A percentile compares a stretch with the other conserved stretches of the same genome.
Evolutionary conservation across 2,797 vertebrate species (phyloP).

Genomic region (Aulostomus chinensis): DNA sequence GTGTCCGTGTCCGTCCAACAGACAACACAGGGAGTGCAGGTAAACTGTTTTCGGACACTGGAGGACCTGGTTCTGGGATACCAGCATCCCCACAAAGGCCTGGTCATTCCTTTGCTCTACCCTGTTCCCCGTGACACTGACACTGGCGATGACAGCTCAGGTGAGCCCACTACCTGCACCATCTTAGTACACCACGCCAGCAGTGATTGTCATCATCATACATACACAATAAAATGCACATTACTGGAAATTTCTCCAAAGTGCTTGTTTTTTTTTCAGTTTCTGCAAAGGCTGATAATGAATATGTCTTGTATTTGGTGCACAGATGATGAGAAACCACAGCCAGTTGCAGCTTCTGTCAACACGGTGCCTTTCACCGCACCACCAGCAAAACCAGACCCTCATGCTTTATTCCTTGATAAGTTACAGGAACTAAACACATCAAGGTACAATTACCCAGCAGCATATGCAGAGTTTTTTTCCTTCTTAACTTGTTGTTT

Average conservation of each 20-base stretch:
- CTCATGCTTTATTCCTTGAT: slow-evolving; percentile 70
- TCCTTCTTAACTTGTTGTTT: too few relatives aligned
- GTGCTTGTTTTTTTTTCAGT: not conserved
- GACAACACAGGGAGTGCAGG: slow-evolving; percentile 84
- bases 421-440: slow-evolving; percentile 77
- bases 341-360: slow-evolving; percentile 33
- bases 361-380: slow-evolving; percentile 37
- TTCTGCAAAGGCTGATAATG: not conserved
- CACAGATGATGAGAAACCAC: slow-evolving; percentile 81
- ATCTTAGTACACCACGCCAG: too few relatives aligned
- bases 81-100: slow-evolving; percentile 82
- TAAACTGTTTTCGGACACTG: slow-evolving; percentile 84
- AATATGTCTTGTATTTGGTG: slow-evolving; percentile 9
- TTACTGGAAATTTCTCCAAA: too few relatives aligned
- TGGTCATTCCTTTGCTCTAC: slow-evolving; percentile 81
- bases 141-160: slow-evolving; percentile 81
- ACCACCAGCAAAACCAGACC: slow-evolving; percentile 46
- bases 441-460: slow-evolving; percentile 61
- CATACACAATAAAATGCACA: too few relatives aligned
- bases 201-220: too few relatives aligned
- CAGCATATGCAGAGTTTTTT: not conserved
- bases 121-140: slow-evolving; percentile 77
- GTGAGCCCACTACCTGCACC: slow-evolving; percentile 50
- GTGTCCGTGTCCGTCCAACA: slow-evolving; percentile 46
- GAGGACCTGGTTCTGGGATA: slow-evolving; percentile 83